Conservation (phyloP, 2,113 vertebrate species). For the Ptychochromis oligacanthus region DNA sequence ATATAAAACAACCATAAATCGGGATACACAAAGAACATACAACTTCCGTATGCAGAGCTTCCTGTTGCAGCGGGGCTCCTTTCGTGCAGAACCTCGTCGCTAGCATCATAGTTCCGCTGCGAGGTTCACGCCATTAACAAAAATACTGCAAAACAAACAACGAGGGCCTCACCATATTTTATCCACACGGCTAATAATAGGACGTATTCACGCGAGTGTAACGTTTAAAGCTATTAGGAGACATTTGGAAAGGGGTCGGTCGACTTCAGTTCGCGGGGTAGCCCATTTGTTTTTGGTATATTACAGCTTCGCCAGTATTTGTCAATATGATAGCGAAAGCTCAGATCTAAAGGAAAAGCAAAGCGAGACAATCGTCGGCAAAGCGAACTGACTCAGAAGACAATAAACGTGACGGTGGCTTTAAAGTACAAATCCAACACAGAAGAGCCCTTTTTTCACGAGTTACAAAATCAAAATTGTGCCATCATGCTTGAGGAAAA, state of each 20-base stretch:
- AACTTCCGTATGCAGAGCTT: slow-evolving; percentile 83
- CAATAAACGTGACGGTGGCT: background rate
- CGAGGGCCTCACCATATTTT: background rate
- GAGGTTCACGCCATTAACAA: slow-evolving; percentile 42
- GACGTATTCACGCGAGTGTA: background rate
- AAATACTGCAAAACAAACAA: slow-evolving; percentile 50
- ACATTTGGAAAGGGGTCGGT: background rate
- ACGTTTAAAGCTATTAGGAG: background rate
- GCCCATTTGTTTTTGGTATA: background rate
- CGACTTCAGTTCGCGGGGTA: background rate
- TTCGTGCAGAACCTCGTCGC: slow-evolving; percentile 71
- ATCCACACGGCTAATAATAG: background rate
- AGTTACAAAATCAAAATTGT: slow-evolving; percentile 23
- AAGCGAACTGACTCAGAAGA: background rate
- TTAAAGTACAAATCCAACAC: background rate
- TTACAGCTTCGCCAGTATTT: background rate
- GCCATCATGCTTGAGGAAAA: background rate
- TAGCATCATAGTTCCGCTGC: slow-evolving; percentile 73
- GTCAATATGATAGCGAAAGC: background rate
- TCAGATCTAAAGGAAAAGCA: background rate
- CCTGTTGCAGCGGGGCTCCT: slow-evolving; percentile 76
- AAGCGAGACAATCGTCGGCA: background rate
- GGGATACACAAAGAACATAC: slow-evolving; percentile 86
- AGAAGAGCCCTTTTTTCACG: background rate
- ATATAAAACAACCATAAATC: slow-evolving; percentile 81